Base-by-base conservation (phyloP, 2,113 vertebrate genomes). In the Furnarius figulus region DNA sequence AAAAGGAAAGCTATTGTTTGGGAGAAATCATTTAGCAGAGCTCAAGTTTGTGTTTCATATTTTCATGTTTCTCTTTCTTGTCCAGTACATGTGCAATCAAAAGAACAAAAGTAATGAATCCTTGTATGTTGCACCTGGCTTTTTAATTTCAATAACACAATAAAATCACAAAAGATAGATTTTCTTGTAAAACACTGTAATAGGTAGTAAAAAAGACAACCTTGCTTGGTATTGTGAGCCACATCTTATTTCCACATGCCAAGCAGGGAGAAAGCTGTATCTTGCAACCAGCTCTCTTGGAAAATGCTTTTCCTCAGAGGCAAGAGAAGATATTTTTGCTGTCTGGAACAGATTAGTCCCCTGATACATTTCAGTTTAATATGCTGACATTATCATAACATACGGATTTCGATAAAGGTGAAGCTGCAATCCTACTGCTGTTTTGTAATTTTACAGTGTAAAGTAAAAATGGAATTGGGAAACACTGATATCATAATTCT, bases 301-400 rank as follows among this genome's bases (percentile, higher is more conserved):
- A 71, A 88, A 81, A 70, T 9, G 5, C 5, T 84, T 15, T 83
- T 6, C 46, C 52, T 85, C n/a, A 28, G 25, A 17, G 5, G 14
- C 35, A 81, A 58, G 10, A 30, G 47, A 77, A 71, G 19, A 62
- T 44, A n/a, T 39, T 90, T 50, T 44, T 70, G 3, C 6, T 65
- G 3, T 28, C 42, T 70, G 46, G 22, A 77, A 37, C 5, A 53
- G 46, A 58, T 89, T 74, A 68, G 7, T 66, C 17, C 12, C 28
- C 37, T 76, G 37, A 58, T 10, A 31, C 4, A 46, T 74, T 49
- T 67, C 20, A 42, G 13, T 58, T 85, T 56, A 21, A 27, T 44
- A 24, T 19, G 28, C 24, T 62, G 46, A 37, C 4, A n/a, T 3
- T 42, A 6, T 25, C 0, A 0, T 25, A 62, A 81, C 3, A 49